phyloP scores from a whole-genome alignment of 2,888 invertebrate species.

The Perdita meconis region DNA sequence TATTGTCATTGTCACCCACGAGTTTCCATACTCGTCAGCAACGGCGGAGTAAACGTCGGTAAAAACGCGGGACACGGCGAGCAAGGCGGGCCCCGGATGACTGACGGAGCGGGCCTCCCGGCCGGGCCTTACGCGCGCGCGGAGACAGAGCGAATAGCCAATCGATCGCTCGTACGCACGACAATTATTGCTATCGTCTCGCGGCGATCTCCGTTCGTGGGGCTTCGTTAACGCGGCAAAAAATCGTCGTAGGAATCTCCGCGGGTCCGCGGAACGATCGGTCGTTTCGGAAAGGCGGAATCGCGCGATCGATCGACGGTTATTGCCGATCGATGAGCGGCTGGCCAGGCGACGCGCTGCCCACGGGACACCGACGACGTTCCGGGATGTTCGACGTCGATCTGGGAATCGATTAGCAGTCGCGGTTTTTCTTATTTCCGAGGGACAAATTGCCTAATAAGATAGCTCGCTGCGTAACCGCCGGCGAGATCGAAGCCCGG shows the following conservation, averaged over 20 bases:
- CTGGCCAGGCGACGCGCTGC: slow-evolving; percentile 24
- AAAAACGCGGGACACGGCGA: slow-evolving; percentile 11
- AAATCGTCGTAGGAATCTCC: slow-evolving; percentile 56
- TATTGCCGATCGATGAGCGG: slow-evolving; percentile 65
- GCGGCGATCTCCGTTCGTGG: slow-evolving; percentile 54
- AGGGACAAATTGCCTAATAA: slow-evolving; percentile 43
- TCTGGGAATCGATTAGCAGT: slow-evolving; percentile 50
- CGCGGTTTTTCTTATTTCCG: slow-evolving; percentile 22
- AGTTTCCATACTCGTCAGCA: slow-evolving; percentile 66
- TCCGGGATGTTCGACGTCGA: slow-evolving; percentile 35
- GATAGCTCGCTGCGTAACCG: slow-evolving; percentile 28
- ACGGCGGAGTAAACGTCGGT: slow-evolving; percentile 26
- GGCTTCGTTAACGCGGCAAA: slow-evolving; percentile 68
- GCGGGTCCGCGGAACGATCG: slow-evolving; percentile 28
- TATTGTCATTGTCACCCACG: slow-evolving; percentile 75
- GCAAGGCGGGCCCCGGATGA: no score
- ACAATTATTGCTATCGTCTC: slow-evolving; percentile 68
- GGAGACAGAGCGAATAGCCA: slow-evolving; percentile 44
- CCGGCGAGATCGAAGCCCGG: slow-evolving; percentile 16
- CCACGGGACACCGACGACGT: slow-evolving; percentile 36
- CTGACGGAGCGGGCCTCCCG: background rate
- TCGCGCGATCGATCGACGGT: slow-evolving; percentile 68
- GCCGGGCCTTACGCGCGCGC: slow-evolving; percentile 9
- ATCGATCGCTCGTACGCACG: slow-evolving; percentile 61
- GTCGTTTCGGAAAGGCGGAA: slow-evolving; percentile 40